Conservation (phyloP, 2,888 invertebrate species). For the Rhagium mordax region DNA sequence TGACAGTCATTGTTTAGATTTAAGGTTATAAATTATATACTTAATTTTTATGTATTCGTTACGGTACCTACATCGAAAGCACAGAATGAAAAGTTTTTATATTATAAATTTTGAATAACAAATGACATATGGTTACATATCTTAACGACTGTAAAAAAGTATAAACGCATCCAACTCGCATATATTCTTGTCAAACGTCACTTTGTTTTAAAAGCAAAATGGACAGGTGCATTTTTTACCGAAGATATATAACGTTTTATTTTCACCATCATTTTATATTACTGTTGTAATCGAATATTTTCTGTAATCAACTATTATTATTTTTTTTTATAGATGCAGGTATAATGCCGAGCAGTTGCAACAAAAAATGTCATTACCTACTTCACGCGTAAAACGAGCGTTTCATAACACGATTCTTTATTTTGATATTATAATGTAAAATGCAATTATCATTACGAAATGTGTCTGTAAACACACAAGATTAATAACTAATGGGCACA, state of each 20-base stretch:
- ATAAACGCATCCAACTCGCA: slow-evolving; percentile 39
- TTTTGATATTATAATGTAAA: neutral
- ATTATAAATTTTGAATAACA: slow-evolving; percentile 43
- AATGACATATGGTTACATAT: slow-evolving; percentile 41
- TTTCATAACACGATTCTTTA: neutral
- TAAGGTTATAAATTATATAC: slow-evolving; percentile 42
- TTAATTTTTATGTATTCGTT: slow-evolving; percentile 47
- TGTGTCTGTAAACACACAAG: no score
- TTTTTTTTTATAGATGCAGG: slow-evolving; percentile 9
- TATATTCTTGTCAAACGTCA: slow-evolving; percentile 49
- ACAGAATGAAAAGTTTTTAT: slow-evolving; percentile 38
- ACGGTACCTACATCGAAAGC: slow-evolving; percentile 40
- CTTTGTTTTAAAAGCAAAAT: slow-evolving; percentile 49
- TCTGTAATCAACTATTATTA: slow-evolving; percentile 7
- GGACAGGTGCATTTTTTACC: slow-evolving; percentile 50
- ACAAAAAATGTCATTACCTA: slow-evolving; percentile 9
- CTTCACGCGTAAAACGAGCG: neutral
- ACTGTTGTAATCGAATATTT: slow-evolving; percentile 27
- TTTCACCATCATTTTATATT: slow-evolving; percentile 28
- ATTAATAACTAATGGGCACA: no score
- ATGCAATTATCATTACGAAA: no score
- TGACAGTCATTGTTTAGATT: slow-evolving; percentile 43
- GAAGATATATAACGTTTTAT: slow-evolving; percentile 31
- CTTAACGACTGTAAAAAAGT: slow-evolving; percentile 44
- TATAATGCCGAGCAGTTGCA: slow-evolving; percentile 11